A percentile compares a stretch with the other conserved stretches of the same genome.
Conservation (phyloP, 2,113 vertebrate genomes). For the Proteles cristata region DNA sequence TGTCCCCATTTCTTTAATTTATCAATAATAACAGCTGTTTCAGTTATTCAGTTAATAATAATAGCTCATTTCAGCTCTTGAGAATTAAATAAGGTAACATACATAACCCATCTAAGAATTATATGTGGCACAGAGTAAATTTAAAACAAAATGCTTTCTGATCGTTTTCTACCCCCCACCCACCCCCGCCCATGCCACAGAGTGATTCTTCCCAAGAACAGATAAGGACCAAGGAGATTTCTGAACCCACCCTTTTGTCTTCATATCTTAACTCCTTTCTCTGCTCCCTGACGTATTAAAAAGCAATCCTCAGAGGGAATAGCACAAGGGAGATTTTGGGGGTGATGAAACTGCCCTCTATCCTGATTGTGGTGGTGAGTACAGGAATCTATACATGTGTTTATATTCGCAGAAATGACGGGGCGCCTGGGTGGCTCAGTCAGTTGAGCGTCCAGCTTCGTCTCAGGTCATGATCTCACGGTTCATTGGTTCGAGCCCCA, state of each 20-base stretch:
- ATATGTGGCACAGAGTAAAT: background rate
- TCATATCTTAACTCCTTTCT: background rate
- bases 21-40: background rate
- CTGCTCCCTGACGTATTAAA: background rate
- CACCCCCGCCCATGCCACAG: background rate
- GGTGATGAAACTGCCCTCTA: background rate
- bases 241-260: background rate
- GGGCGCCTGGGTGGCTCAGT: no score
- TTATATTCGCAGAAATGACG: background rate
- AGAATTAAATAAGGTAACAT: background rate
- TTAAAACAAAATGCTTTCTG: background rate
- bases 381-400: background rate
- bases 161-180: background rate
- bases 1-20: background rate
- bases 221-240: constrained; percentile 20
- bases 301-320: background rate
- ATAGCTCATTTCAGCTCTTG: background rate
- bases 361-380: background rate
- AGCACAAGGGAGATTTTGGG: background rate
- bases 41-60: background rate
- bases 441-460: no score
- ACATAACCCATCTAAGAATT: background rate
- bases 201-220: constrained; percentile 21
- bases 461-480: no score
- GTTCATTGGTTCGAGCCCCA: no score